These are phyloP conservation scores for Drosophila lutescens DNA, from an alignment of 2,888 invertebrate genomes.

Conservation along the genomic window DNA sequence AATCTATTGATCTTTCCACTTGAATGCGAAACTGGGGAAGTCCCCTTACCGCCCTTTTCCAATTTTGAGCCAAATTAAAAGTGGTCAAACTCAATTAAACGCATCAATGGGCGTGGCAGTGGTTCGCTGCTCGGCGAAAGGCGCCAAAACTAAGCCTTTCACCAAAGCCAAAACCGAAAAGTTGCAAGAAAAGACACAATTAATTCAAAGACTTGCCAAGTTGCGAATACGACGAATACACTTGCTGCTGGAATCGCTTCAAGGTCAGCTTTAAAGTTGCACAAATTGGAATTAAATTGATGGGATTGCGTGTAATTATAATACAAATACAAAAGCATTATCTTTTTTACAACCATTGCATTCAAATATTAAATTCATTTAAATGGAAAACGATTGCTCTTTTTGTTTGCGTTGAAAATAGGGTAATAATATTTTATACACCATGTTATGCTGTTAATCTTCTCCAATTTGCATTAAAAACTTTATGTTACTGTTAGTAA, in stretches of 20 bases:
- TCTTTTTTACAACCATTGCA: too few relatives aligned
- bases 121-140: slow-evolving; percentile 53
- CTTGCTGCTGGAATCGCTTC: slow-evolving; percentile 1
- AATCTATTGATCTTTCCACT: slow-evolving; percentile 17
- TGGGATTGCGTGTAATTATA: background rate
- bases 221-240: slow-evolving; percentile 23
- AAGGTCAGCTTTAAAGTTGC: slow-evolving; percentile 1
- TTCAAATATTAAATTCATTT: too few relatives aligned
- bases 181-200: background rate
- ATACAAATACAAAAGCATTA: background rate
- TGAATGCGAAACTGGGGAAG: slow-evolving; percentile 8
- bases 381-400: too few relatives aligned
- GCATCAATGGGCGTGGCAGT: slow-evolving; percentile 68
- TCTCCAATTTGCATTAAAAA: too few relatives aligned
- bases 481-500: too few relatives aligned
- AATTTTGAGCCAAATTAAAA: slow-evolving; percentile 25
- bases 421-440: too few relatives aligned
- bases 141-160: slow-evolving; percentile 57
- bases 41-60: slow-evolving; percentile 19
- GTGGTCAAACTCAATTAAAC: slow-evolving; percentile 61
- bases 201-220: background rate
- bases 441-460: too few relatives aligned
- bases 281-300: background rate
- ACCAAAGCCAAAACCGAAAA: slow-evolving; percentile 31
- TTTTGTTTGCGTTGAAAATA: too few relatives aligned